These are phyloP conservation scores for Zaprionus tsacasi DNA, from an alignment of 1,140 invertebrate species.

Conservation along the genomic window DNA sequence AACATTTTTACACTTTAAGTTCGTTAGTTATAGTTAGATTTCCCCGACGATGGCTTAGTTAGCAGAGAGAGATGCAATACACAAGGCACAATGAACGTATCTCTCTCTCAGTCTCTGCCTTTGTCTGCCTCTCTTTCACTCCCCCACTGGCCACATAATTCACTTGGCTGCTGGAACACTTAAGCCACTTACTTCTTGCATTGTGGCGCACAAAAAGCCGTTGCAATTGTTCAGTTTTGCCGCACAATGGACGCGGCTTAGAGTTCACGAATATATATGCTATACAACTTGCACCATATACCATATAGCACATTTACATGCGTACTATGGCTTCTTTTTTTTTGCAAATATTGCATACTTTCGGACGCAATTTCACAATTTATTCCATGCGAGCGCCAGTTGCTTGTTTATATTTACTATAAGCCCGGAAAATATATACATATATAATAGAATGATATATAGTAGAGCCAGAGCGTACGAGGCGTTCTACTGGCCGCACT, in stretches of 20 bases:
- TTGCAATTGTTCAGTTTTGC: slow-evolving; percentile 73
- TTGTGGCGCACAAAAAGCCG: slow-evolving; percentile 69
- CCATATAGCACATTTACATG: background rate
- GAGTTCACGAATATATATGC: slow-evolving; percentile 43
- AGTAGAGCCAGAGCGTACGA: background rate
- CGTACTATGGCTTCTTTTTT: slow-evolving; percentile 53
- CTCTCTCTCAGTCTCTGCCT: slow-evolving; percentile 1
- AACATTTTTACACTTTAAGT: slow-evolving; percentile 27
- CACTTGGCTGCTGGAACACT: slow-evolving; percentile 62
- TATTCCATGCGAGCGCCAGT: background rate
- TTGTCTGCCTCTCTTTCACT: background rate
- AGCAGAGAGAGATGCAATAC: no score
- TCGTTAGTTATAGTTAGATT: slow-evolving; percentile 4
- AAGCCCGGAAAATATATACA: background rate
- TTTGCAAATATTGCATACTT: slow-evolving; percentile 48
- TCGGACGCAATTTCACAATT: slow-evolving; percentile 27
- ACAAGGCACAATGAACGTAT: slow-evolving; percentile 19
- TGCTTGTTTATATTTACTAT: background rate
- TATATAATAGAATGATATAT: background rate
- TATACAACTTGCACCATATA: background rate
- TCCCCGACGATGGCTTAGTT: slow-evolving; percentile 21
- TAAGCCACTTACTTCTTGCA: slow-evolving; percentile 81
- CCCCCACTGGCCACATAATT: slow-evolving; percentile 50
- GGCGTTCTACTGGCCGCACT: slow-evolving; percentile 21
- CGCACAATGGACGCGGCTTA: slow-evolving; percentile 76